Percentiles rank a stretch among this genome's conserved stretches.
Evolutionary conservation across 2,888 invertebrate species (phyloP).

Genomic region (Timema cristinae): DNA sequence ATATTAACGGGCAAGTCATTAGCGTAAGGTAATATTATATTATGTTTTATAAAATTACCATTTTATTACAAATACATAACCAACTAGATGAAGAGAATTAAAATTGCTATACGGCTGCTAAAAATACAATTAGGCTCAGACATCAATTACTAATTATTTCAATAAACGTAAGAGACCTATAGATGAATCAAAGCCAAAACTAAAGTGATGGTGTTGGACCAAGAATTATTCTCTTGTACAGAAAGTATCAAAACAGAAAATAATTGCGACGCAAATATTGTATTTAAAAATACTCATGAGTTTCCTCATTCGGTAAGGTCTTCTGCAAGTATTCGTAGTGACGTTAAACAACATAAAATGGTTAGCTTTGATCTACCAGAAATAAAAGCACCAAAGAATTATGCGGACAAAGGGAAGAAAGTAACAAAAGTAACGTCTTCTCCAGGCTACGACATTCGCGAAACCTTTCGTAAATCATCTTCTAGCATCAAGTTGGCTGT

Average conservation of each 20-base stretch:
- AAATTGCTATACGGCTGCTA: no score
- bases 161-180: constrained; percentile 71
- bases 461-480: background rate
- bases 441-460: background rate
- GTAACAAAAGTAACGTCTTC: background rate
- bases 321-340: background rate
- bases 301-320: background rate
- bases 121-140: constrained; percentile 60
- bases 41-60: no score
- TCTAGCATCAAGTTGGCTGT: background rate
- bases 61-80: no score
- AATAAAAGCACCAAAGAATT: background rate
- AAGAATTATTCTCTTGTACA: constrained; percentile 20
- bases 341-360: background rate
- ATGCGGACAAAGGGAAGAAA: background rate
- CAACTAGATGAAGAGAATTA: no score
- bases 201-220: constrained; percentile 49
- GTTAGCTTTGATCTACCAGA: constrained; percentile 11
- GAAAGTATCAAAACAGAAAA: background rate
- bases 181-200: constrained; percentile 55
- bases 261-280: background rate
- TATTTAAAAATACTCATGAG: background rate
- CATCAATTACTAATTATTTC: constrained; percentile 70
- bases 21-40: no score
- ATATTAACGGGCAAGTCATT: no score